phyloP scores from a whole-genome alignment of 2,888 invertebrate species.

The Dryobotodes eremita region DNA sequence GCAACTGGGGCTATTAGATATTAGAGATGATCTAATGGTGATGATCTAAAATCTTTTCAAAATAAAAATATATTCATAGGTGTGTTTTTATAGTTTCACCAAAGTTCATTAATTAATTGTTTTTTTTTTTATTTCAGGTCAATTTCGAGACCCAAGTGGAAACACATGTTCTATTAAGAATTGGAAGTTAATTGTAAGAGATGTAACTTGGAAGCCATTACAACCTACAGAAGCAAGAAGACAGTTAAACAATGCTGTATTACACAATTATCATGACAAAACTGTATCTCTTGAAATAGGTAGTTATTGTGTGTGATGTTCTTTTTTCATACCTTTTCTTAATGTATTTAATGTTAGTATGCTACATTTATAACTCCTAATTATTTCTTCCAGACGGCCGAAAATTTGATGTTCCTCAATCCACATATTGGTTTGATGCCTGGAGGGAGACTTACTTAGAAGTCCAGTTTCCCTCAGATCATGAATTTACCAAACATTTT shows the following conservation, averaged over 20 bases:
- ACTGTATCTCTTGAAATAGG: slow-evolving; percentile 91
- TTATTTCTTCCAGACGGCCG: slow-evolving; percentile 82
- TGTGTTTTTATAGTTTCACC: not conserved
- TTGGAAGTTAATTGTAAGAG: slow-evolving; percentile 94
- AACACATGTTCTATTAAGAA: slow-evolving; percentile 93
- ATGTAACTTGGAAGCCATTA: slow-evolving; percentile 95
- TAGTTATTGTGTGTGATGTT: slow-evolving; percentile 80
- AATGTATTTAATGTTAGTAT: not conserved
- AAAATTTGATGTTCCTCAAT: slow-evolving; percentile 93
- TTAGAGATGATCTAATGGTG: not conserved
- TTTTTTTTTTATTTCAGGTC: slow-evolving; percentile 89
- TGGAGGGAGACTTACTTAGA: slow-evolving; percentile 98
- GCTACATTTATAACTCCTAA: not conserved
- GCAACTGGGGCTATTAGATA: not conserved
- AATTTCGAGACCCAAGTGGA: slow-evolving; percentile 96
- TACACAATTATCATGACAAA: slow-evolving; percentile 90
- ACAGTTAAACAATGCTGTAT: slow-evolving; percentile 95
- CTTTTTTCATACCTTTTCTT: not conserved
- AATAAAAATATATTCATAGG: not conserved
- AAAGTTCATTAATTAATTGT: not conserved
- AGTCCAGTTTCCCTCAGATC: slow-evolving; percentile 97
- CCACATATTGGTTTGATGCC: slow-evolving; percentile 98
- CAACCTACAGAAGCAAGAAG: slow-evolving; percentile 95
- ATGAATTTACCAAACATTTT: slow-evolving; percentile 98
- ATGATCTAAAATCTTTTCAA: not conserved